These are phyloP conservation scores for Leptopterna dolabrata DNA, from an alignment of 2,888 invertebrate genomes.

Conservation along the genomic window DNA sequence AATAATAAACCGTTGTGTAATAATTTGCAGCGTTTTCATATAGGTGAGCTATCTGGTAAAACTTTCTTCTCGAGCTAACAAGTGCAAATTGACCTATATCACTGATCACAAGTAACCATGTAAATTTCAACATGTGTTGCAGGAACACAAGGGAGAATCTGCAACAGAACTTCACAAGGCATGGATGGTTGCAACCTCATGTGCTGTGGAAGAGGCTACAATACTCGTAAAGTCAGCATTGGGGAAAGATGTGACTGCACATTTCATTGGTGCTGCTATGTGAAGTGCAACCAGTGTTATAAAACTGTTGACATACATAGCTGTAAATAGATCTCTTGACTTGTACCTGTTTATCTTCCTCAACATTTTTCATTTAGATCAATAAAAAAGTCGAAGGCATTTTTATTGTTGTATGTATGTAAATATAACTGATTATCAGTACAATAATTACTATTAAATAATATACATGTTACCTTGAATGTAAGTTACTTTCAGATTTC, in stretches of 20 bases:
- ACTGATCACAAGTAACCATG: no score
- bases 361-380: neutral
- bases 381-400: neutral
- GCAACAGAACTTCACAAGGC: slow-evolving; percentile 77
- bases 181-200: slow-evolving; percentile 77
- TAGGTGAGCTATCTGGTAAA: no score
- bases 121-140: slow-evolving; percentile 62
- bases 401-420: neutral
- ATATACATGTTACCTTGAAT: neutral
- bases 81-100: no score
- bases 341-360: neutral
- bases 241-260: slow-evolving; percentile 90
- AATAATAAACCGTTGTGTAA: no score
- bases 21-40: no score
- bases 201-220: slow-evolving; percentile 94
- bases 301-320: slow-evolving; percentile 82
- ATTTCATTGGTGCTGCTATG: slow-evolving; percentile 97
- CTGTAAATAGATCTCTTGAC: slow-evolving; percentile 76
- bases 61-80: no score
- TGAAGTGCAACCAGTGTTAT: slow-evolving; percentile 89
- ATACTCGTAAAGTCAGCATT: slow-evolving; percentile 81
- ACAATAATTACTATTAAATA: neutral
- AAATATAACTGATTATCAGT: neutral
- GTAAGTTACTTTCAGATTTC: no score
- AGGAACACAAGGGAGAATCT: slow-evolving; percentile 79